A percentile compares a stretch with the other conserved stretches of the same genome.
phyloP scores from a whole-genome alignment of 2,888 invertebrate species.

The Drosophila putrida region DNA sequence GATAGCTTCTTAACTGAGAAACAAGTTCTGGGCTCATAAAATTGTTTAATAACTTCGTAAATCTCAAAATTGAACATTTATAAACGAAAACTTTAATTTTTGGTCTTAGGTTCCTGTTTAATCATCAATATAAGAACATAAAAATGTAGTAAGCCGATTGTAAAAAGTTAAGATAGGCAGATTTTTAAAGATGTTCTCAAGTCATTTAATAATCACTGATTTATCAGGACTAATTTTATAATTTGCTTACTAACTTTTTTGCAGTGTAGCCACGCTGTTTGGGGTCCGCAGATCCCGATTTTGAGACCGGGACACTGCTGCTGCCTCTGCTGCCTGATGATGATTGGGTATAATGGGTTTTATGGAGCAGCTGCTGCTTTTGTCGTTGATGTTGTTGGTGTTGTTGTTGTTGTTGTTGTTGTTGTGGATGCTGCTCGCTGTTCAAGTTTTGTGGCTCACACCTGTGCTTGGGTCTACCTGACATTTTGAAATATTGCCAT shows the following conservation, averaged over 20 bases:
- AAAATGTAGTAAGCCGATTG: no score
- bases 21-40: no score
- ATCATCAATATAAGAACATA: no score
- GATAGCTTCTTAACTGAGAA: no score
- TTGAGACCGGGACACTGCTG: conserved; percentile 62
- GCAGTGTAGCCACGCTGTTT: conserved; percentile 14
- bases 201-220: no score
- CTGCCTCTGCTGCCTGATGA: conserved; percentile 66
- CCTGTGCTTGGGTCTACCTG: conserved; percentile 72
- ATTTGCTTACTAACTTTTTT: neutral
- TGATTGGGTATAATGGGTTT: conserved; percentile 80
- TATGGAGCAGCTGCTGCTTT: conserved; percentile 77
- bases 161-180: no score
- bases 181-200: no score
- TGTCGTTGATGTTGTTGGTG: conserved; percentile 23
- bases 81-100: no score
- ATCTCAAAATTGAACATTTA: no score
- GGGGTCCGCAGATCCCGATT: conserved; percentile 66
- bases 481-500: conserved; percentile 81
- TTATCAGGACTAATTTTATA: neutral
- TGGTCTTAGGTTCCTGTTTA: no score
- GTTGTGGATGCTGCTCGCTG: conserved; percentile 45
- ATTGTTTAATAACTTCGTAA: no score
- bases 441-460: conserved; percentile 76
- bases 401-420: conserved; percentile 33